Evolutionary conservation across 2,797 vertebrate species (phyloP).

Genomic region (Ataeniobius toweri): DNA sequence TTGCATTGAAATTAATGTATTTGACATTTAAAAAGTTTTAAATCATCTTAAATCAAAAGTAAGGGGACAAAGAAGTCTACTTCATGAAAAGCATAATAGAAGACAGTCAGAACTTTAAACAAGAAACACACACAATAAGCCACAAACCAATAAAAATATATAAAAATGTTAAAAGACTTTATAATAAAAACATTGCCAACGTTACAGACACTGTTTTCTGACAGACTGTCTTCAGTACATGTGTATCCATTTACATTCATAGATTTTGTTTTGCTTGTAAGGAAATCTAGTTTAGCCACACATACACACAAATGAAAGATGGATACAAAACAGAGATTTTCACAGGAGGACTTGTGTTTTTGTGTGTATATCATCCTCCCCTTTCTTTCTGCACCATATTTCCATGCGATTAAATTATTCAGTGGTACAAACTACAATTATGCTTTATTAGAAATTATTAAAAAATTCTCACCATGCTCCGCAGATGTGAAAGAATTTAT

Average conservation of each 20-base stretch:
- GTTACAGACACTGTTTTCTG: not conserved
- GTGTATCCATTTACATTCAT: not conserved
- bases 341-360: constrained; percentile 46
- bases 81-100: not conserved
- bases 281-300: constrained; percentile 6
- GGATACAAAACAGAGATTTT: constrained; percentile 8
- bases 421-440: constrained; percentile 99
- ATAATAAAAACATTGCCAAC: not conserved
- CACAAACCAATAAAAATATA: not conserved
- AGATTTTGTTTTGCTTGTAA: not conserved
- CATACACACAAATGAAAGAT: constrained; percentile 13
- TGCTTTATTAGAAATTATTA: constrained; percentile 99
- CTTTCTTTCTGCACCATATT: constrained; percentile 78
- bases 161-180: not conserved
- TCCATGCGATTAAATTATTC: constrained; percentile 98
- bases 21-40: not conserved
- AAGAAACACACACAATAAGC: not conserved
- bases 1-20: not conserved
- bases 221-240: not conserved
- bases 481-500: constrained; percentile 97
- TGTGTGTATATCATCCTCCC: constrained; percentile 63
- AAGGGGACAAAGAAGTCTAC: not conserved
- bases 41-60: not conserved
- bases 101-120: not conserved
- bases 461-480: constrained; percentile 91